Evolutionary conservation across 2,797 vertebrate species (phyloP), one percentile per base, ranked within the genome.

Genomic region (Oreochromis mossambicus): DNA sequence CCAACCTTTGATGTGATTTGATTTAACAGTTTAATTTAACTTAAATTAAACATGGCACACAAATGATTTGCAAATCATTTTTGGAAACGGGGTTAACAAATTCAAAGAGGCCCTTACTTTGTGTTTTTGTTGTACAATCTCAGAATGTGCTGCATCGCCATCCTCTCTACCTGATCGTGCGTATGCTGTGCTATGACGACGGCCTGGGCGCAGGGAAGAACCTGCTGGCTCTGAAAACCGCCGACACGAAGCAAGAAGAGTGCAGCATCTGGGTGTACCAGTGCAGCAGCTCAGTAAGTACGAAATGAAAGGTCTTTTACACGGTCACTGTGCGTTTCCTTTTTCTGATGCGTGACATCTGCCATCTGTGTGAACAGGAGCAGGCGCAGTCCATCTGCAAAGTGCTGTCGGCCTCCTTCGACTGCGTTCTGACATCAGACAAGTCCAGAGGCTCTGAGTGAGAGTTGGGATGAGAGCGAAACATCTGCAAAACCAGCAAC

Each of bases 321-420:
- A 21, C 7, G 3, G 52, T 56, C 41, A 43, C 41, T 52, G 46
- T 83, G 34, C 5, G 3, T 76, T 54, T 76, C 7, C 3, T 9
- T 14, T 17, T 2, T 14, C 24, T 46, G 41, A 11, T 48, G 68
- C 6, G 6, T 19, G 24, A 17, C 15, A 48, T 21, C 24, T 11
- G 12, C 36, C 11, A n/a, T 83, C 50, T 63, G 8, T 87, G 29
- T 79, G 48, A 87, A 38, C 90, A 99, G 99, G 99, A 99, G 77
- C 98, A 99, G 92, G 98, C 98, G 86, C 99, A 99, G 94, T 96
- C 98, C 46, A 98, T 99, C 95, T 99, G 98, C 95, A 99, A 98
- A 95, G 97, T 98, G 76, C 93, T 99, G 80, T 98, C 99, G 2
- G 95, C 97, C 6, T 98, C 97, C 3, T 99, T 99, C 38, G 98